Evolutionary conservation across 2,888 invertebrate species (phyloP), one percentile per base, ranked within the genome.

Genomic region (Eupithecia vulgata): DNA sequence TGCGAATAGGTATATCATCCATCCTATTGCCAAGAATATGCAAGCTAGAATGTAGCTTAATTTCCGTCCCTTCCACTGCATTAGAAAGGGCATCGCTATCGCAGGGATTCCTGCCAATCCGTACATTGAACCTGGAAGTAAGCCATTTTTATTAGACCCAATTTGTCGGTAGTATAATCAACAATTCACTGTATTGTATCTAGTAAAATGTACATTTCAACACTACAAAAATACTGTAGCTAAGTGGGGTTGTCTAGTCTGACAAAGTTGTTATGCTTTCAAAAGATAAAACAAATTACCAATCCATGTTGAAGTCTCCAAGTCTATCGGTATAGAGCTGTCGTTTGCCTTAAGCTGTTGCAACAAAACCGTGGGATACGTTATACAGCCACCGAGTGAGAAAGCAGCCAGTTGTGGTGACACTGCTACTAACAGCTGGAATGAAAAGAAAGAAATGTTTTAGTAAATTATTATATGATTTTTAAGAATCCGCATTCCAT

Each of bases 1-100:
- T 0, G 77, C 76, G 35, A 64, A 40, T 35, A 70, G n/a, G 1
- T 76, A 69, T 21, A 76, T 25, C 6, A 15, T 64, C 80, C 80
- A 80, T 13, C 80, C 80, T 13, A 64, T 35, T 64, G 75, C 68
- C 35, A 74, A 17, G 64, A 78, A 67, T 7, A 70, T 35, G 64
- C 76, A 76, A 1, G 79, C 66, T 10, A 71, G 30, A n/a, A 79
- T 77, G 69, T 68, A 76, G 17, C 66, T 70, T 5, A 77, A 15
- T 34, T 78, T 81, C 15, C 80, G 68, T 15, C 80, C 80, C 17
- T 59, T 74, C 76, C 76, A 76, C 42, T 81, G 78, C 78, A 78
- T 79, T 10, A 81, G 35, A 6, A 72, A 35, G 4, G 79, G 80
- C 45, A 81, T 21, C 3, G 76, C 13, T 21, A 79, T 73, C 12